Evolutionary conservation across 2,888 invertebrate species (phyloP).

Genomic region (Petrophora chlorosata): DNA sequence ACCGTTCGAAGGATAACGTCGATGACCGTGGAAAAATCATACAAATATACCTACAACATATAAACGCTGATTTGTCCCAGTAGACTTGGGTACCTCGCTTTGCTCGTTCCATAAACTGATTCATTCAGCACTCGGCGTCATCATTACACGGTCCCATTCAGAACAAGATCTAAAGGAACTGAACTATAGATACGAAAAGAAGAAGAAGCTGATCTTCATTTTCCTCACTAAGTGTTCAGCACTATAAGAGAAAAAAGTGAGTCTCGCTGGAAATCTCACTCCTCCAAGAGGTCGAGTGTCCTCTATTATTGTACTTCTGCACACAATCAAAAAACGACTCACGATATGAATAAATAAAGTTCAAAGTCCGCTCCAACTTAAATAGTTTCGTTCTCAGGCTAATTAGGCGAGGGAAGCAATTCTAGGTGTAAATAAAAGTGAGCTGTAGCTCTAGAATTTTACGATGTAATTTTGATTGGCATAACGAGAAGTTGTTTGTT

Average conservation of each 20-base stretch:
- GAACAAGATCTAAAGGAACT: no score
- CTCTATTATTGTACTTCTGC: slow-evolving; percentile 64
- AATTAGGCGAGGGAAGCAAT: slow-evolving; percentile 69
- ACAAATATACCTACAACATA: no score
- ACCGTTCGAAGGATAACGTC: no score
- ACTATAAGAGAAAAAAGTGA: slow-evolving; percentile 38
- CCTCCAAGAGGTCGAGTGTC: slow-evolving; percentile 72
- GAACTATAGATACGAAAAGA: no score
- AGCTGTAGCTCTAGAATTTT: slow-evolving; percentile 43
- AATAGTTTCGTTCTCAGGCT: slow-evolving; percentile 73
- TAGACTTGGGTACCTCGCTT: no score
- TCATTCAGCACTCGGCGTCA: no score
- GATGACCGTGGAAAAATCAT: no score
- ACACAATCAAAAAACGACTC: slow-evolving; percentile 41
- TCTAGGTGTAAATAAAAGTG: slow-evolving; percentile 47
- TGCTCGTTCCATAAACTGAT: no score
- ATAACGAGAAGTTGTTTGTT: slow-evolving; percentile 39
- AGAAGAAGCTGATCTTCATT: no score
- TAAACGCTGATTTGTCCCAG: no score
- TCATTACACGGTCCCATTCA: no score
- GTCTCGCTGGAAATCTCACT: slow-evolving; percentile 67
- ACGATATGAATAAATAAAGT: slow-evolving; percentile 44
- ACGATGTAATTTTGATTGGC: slow-evolving; percentile 35
- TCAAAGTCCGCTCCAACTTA: slow-evolving; percentile 23
- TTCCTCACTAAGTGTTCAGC: slow-evolving; percentile 45